Base-by-base conservation (phyloP, 1,140 invertebrate species). In the Cydia amplana region DNA sequence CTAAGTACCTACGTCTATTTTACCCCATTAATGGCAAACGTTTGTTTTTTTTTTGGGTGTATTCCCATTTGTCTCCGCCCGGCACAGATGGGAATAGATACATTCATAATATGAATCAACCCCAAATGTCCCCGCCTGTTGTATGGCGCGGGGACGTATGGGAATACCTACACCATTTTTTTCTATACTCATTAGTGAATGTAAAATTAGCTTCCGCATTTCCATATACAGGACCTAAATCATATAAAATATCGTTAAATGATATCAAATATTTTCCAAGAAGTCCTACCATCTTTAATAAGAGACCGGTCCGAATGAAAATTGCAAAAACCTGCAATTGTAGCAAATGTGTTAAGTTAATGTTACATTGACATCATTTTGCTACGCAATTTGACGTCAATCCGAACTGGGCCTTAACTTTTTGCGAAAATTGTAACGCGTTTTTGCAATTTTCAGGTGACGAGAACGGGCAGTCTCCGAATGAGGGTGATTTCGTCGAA, bases 331-430 rank as follows among this genome's bases (percentile, higher is more conserved):
- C n/a, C 65, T 32, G 65, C 65, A 70, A 70, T 70, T 70, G 20
- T 70, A 18, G 65, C 65, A 70, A 70, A 70, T 43, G 65, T 70
- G 65, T 36, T 18, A 70, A 70, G 65, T 32, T 70, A 70, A 70
- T 70, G 65, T 70, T 70, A 70, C 65, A 70, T 70, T 70, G 65
- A 40, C 65, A 16, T 70, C 65, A 70, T 70, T 70, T 70, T 70
- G 65, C 65, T 36, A 5, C 28, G 65, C 65, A 70, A 70, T 40
- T 18, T 70, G 65, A 70, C 20, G 65, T 40, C 65, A 40, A 40
- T 40, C 7, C 14, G 28, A 40, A 70, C 65, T 70, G 16, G 64
- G 65, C 65, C 9, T 70, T 70, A 32, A 70, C 28, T 70, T 70
- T 70, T 70, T 70, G 65, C 65, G 2, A 70, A 18, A 43, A 70